phyloP scores from a whole-genome alignment of 1,140 invertebrate species.

The Drosophila sechellia region DNA sequence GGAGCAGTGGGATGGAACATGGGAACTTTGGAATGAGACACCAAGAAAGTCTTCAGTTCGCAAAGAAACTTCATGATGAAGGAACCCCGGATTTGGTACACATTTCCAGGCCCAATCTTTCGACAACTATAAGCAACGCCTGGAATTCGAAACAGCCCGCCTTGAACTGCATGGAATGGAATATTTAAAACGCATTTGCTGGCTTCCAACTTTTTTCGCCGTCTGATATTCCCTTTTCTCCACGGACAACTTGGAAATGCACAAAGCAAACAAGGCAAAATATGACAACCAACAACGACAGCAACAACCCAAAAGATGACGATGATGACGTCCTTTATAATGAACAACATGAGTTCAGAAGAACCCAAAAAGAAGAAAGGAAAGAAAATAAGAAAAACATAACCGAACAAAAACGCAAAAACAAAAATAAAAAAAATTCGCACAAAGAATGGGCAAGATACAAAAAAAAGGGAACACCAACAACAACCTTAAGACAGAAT shows the following conservation, averaged over 20 bases:
- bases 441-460: slow-evolving; percentile 65
- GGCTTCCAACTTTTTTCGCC: slow-evolving; percentile 13
- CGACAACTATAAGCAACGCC: slow-evolving; percentile 6
- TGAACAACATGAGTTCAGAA: slow-evolving; percentile 78
- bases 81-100: background rate
- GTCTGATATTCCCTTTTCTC: background rate
- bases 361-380: slow-evolving; percentile 53
- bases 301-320: slow-evolving; percentile 50
- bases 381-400: slow-evolving; percentile 35
- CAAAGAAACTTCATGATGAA: background rate
- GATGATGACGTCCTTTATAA: slow-evolving; percentile 74
- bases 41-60: background rate
- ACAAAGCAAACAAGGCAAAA: slow-evolving; percentile 73
- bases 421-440: slow-evolving; percentile 30
- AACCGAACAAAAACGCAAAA: slow-evolving; percentile 28
- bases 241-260: slow-evolving; percentile 63
- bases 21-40: slow-evolving; percentile 7
- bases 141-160: slow-evolving; percentile 36
- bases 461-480: slow-evolving; percentile 13
- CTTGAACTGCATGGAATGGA: slow-evolving; percentile 62
- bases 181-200: slow-evolving; percentile 76
- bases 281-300: slow-evolving; percentile 60
- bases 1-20: background rate
- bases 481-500: slow-evolving; percentile 20
- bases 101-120: background rate